phyloP scores from a whole-genome alignment of 2,888 invertebrate genomes.

The Lutraria lutraria region DNA sequence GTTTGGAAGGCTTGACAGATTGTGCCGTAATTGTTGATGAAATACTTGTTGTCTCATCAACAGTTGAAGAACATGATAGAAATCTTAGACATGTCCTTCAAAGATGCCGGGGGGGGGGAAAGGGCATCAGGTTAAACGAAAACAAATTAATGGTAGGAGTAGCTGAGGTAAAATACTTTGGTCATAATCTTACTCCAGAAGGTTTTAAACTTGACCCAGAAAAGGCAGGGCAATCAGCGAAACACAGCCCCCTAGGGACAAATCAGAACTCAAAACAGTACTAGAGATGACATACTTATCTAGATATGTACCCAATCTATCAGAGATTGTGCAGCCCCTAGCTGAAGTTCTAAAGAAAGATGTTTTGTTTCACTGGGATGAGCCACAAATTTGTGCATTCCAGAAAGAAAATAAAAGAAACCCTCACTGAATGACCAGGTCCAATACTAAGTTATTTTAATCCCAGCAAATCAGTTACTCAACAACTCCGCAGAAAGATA shows the following conservation, averaged over 20 bases:
- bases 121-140: conserved; percentile 54
- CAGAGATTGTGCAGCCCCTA: no score
- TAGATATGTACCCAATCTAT: no score
- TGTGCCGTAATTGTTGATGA: conserved; percentile 51
- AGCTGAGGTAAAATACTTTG: no score
- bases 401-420: not conserved
- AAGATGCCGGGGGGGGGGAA: conserved; percentile 47
- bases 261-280: no score
- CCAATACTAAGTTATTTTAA: not conserved
- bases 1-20: conserved; percentile 55
- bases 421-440: not conserved
- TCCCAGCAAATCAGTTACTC: no score
- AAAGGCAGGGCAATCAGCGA: no score
- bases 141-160: conserved; percentile 48
- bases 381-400: not conserved
- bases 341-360: not conserved
- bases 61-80: conserved; percentile 62
- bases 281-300: no score
- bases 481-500: no score
- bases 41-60: conserved; percentile 38
- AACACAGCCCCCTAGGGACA: no score
- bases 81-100: conserved; percentile 58
- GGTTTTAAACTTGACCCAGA: no score
- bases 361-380: not conserved
- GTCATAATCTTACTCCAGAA: no score